Evolutionary conservation across 2,113 vertebrate genomes (phyloP), one percentile per base, ranked within the genome.

Genomic region (Pluvianellus socialis): DNA sequence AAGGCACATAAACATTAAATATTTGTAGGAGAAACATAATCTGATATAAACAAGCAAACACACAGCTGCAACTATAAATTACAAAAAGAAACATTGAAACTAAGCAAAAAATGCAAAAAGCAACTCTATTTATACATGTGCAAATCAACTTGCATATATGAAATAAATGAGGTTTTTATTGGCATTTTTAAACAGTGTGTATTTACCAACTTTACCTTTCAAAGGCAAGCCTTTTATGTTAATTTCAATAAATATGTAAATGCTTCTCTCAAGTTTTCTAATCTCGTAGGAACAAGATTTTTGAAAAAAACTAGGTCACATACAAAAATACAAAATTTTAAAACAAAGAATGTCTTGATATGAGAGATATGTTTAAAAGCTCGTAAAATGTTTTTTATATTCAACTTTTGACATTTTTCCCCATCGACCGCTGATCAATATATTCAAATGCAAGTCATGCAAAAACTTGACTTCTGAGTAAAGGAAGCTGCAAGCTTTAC

Each of bases 111-210:
- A 97, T 71, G 92, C 94, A 96, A 82, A 96, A 97, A 92, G 91
- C 65, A 95, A 93, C 91, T 92, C 32, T 97, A 96, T 98, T 96
- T 97, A 97, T 96, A 98, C 92, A 97, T 98, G 98, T 99, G 98
- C 98, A 99, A 99, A 98, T 97, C 94, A 97, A 98, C 94, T 96
- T 98, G 98, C 97, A 98, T 98, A 97, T 98, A 96, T 80, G 92
- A 98, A 97, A 97, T 97, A 96, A 98, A 98, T 94, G 97, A 98
- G 98, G 98, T 98, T 98, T 94, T 98, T 97, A 98, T 98, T 98
- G 98, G 97, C 98, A 97, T 98, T 97, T 91, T 93, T 93, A 96
- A 96, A 97, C 96, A 97, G 98, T 97, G 94, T 98, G 96, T 98
- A 88, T 95, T 96, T 95, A 93, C 89, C 84, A 96, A 96, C 94